Evolutionary conservation across 2,113 vertebrate species (phyloP).

Genomic region (Dasyurus viverrinus): DNA sequence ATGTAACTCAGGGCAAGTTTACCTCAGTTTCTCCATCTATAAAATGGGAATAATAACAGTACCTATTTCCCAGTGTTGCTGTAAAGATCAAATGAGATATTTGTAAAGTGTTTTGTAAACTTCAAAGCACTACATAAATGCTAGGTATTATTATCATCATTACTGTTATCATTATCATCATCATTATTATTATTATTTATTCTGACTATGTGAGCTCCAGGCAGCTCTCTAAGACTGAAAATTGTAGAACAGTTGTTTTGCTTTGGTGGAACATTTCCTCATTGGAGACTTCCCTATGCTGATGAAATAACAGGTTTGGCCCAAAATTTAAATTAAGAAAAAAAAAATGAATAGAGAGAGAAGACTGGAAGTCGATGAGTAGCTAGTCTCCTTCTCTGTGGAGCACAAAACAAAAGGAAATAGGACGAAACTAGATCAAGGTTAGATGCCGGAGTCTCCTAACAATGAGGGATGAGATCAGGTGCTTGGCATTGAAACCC

Average conservation of each 20-base stretch:
- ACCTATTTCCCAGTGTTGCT: not conserved
- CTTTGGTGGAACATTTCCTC: not conserved
- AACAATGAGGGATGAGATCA: not conserved
- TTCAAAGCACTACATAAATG: not conserved
- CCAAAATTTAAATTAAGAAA: not conserved
- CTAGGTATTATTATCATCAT: not conserved
- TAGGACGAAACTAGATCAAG: not conserved
- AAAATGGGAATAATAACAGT: not conserved
- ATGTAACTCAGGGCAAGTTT: not conserved
- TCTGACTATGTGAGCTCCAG: not conserved
- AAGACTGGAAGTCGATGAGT: not conserved
- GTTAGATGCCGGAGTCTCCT: not conserved
- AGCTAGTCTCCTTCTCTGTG: not conserved
- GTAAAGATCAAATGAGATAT: not conserved
- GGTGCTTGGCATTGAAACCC: not conserved
- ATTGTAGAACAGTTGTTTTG: not conserved
- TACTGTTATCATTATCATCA: not conserved
- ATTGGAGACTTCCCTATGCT: not conserved
- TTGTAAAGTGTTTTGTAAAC: not conserved
- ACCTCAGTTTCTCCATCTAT: not conserved
- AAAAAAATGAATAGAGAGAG: not conserved
- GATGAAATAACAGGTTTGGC: not conserved
- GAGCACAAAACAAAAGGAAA: constrained; percentile 13
- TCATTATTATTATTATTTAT: not conserved
- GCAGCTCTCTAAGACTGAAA: not conserved